Percentiles rank a stretch among this genome's conserved stretches.
Conservation (phyloP, 2,113 vertebrate genomes). For the Panthera uncia region DNA sequence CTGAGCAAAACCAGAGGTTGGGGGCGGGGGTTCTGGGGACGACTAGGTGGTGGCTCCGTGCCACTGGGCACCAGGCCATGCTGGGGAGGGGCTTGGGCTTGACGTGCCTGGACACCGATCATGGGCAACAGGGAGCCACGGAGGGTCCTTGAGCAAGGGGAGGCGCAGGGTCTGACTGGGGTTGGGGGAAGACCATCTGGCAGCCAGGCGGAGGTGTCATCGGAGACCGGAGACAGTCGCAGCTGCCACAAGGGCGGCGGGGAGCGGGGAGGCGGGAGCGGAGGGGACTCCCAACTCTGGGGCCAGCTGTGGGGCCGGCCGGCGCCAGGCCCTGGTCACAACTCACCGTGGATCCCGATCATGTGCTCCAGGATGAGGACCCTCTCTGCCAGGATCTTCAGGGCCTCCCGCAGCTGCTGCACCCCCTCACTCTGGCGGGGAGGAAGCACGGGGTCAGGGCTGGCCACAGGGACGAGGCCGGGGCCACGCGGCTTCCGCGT, state of each 20-base stretch:
- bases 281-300: accelerated
- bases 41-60: background rate
- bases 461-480: accelerated
- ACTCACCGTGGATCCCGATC: slow-evolving; percentile 95
- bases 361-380: slow-evolving; percentile 98
- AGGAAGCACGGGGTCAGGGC: background rate
- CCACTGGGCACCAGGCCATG: background rate
- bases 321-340: background rate
- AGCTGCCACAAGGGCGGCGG: accelerated
- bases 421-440: slow-evolving; percentile 89
- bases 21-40: background rate
- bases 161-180: background rate
- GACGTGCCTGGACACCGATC: background rate
- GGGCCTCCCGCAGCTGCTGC: slow-evolving; percentile 96
- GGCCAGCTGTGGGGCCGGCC: background rate
- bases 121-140: background rate
- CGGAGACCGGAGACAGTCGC: background rate
- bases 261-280: accelerated
- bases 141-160: background rate
- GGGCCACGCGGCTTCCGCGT: accelerated
- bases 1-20: background rate
- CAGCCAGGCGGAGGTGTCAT: background rate
- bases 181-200: background rate
- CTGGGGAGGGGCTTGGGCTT: background rate
- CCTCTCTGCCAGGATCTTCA: slow-evolving; percentile 98